A percentile compares a stretch with the other conserved stretches of the same genome.
Evolutionary conservation across 2,797 vertebrate species (phyloP).

Genomic region (Sphenopsis melanotis): DNA sequence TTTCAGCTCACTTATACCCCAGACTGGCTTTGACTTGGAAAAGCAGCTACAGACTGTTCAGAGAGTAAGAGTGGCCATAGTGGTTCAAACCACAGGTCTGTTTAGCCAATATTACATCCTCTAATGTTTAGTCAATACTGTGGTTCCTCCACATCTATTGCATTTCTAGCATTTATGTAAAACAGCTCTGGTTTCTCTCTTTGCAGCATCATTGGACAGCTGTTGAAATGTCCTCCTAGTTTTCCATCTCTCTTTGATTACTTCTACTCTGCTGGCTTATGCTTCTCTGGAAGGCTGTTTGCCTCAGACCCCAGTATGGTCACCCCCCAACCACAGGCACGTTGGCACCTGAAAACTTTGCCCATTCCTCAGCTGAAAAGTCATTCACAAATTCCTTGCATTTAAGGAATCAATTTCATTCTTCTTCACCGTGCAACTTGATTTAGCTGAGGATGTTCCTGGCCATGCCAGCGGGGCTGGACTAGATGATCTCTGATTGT

Average conservation of each 20-base stretch:
- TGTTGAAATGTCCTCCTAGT: neutral
- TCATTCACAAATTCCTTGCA: neutral
- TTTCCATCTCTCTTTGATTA: neutral
- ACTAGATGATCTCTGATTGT: neutral
- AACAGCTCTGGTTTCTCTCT: neutral
- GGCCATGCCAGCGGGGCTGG: neutral
- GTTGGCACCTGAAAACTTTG: neutral
- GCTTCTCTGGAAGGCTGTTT: neutral
- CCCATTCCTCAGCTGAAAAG: neutral
- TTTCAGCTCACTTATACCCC: neutral
- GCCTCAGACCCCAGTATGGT: neutral
- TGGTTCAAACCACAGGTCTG: neutral
- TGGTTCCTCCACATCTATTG: neutral
- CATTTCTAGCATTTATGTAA: neutral
- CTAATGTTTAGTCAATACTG: neutral
- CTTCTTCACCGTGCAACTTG: neutral
- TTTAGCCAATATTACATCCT: neutral
- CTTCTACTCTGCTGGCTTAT: neutral
- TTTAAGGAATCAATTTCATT: neutral
- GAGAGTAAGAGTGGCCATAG: neutral
- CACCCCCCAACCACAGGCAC: fast-evolving
- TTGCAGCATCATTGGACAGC: neutral
- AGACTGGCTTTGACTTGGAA: neutral
- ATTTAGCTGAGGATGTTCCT: neutral
- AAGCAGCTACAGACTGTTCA: neutral